A percentile compares a stretch with the other conserved stretches of the same genome.
Evolutionary conservation across 2,113 vertebrate species (phyloP).

Genomic region (Onychostoma macrolepis): DNA sequence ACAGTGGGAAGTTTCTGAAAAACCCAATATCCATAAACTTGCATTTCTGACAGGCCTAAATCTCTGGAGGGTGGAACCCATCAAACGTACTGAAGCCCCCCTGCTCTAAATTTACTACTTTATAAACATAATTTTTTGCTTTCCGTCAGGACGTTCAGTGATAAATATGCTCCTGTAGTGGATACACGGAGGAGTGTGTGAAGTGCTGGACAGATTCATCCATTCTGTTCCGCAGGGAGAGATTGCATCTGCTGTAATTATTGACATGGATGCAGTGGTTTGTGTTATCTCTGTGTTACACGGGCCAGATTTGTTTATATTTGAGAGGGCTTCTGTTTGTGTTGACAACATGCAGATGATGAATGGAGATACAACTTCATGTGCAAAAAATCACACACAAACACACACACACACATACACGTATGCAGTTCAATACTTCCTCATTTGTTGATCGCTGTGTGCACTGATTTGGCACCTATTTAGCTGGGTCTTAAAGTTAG

Average conservation of each 20-base stretch:
- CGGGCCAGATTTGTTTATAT: slow-evolving; percentile 43
- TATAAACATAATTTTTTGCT: slow-evolving; percentile 14
- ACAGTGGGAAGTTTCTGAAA: slow-evolving; percentile 13
- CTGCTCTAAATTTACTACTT: neutral
- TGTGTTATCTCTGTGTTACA: slow-evolving; percentile 44
- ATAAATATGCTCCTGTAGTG: neutral
- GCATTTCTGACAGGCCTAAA: slow-evolving; percentile 22
- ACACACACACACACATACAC: neutral
- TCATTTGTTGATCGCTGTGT: slow-evolving; percentile 26
- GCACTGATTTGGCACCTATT: slow-evolving; percentile 11
- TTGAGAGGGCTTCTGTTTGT: slow-evolving; percentile 52
- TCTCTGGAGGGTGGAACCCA: slow-evolving; percentile 11
- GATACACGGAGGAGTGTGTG: neutral
- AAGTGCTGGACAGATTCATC: slow-evolving; percentile 19
- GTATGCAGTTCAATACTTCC: neutral
- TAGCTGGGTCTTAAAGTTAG: slow-evolving; percentile 12
- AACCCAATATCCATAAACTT: slow-evolving; percentile 28
- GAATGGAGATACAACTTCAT: slow-evolving; percentile 54
- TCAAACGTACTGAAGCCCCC: slow-evolving; percentile 12
- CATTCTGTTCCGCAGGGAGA: neutral
- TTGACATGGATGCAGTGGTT: slow-evolving; percentile 34
- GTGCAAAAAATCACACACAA: neutral
- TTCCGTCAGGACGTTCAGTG: neutral
- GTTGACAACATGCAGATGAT: slow-evolving; percentile 49
- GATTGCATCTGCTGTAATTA: slow-evolving; percentile 37